Evolutionary conservation across 1,140 invertebrate genomes (phyloP), one percentile per base, ranked within the genome.

Genomic region (Drosophila micromelanica): DNA sequence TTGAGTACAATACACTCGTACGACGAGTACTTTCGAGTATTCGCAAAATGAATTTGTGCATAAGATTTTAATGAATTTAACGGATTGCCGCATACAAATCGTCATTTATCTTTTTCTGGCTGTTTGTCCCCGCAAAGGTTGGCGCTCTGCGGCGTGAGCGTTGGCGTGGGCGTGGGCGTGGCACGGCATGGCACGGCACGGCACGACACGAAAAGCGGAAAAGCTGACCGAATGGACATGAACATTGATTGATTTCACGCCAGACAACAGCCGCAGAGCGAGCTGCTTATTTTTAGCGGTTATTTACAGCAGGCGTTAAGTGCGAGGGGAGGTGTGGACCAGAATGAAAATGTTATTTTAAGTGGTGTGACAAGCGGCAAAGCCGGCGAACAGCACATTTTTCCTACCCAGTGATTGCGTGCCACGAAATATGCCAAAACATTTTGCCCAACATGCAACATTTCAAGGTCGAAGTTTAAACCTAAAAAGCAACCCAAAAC

Each of bases 191-290:
- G 20, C 23, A 52, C 43, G 23, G 46, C 17, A 27, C 15, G 15
- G 12, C 13, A 55, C 27, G 27, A 27, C 27, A 27, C 60, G 69
- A 54, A 54, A 68, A 61, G 60, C 42, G 59, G 56, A 42, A 68
- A 61, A 68, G 60, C 56, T 68, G 70, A 55, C 70, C 69, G 59
- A 74, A 52, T 20, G 72, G 69, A 70, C 65, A 62, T 78, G 61
- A 86, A 87, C 82, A 87, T 89, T 87, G 82, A 87, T 89, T 87
- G 82, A 89, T 87, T 89, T 87, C 79, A 63, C 82, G 84, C 79
- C 82, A 87, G 78, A 78, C 35, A 63, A 57, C 57, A 60, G 63
- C 46, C 48, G 32, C 48, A 27, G 17, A 55, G 35, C 72, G 63
- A 61, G 51, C 20, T 71, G 65, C 37, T 87, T 86, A 87, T 87